Evolutionary conservation across 2,113 vertebrate species (phyloP).

Genomic region (Aramus guarauna): DNA sequence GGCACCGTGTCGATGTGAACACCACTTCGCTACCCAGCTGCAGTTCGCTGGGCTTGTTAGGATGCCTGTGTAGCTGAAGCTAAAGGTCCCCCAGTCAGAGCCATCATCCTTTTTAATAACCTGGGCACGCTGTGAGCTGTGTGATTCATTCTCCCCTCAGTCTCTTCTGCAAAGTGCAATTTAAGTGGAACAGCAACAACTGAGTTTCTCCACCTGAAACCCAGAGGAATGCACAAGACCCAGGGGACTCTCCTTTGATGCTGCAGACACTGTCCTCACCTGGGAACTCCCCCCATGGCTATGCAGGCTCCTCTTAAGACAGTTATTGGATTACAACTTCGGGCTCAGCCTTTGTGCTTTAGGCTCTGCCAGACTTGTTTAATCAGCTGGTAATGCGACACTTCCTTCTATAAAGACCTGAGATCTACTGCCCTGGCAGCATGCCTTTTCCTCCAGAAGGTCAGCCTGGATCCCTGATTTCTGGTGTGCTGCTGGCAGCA

Average conservation of each 20-base stretch:
- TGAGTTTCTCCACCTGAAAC: not conserved
- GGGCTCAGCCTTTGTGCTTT: not conserved
- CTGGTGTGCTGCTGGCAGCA: not conserved
- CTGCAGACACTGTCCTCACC: not conserved
- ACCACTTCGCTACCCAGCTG: not conserved
- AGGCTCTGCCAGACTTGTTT: slow-evolving; percentile 1
- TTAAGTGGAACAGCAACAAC: not conserved
- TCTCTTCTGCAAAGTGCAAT: not conserved
- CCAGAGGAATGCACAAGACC: not conserved
- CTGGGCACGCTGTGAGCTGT: not conserved
- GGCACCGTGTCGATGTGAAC: not conserved
- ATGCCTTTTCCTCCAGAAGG: not conserved
- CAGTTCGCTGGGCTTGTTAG: not conserved
- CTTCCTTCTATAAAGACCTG: slow-evolving; percentile 6
- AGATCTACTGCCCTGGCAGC: not conserved
- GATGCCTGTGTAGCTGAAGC: not conserved
- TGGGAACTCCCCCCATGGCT: not conserved
- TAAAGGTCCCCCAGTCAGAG: not conserved
- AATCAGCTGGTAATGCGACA: slow-evolving; percentile 37
- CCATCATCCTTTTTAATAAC: not conserved
- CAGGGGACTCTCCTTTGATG: not conserved
- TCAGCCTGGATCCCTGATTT: not conserved
- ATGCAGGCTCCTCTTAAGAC: not conserved
- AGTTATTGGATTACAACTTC: slow-evolving; percentile 7
- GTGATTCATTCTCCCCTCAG: not conserved